Conservation (phyloP, 2,888 invertebrate species). For the Tachina grossa region DNA sequence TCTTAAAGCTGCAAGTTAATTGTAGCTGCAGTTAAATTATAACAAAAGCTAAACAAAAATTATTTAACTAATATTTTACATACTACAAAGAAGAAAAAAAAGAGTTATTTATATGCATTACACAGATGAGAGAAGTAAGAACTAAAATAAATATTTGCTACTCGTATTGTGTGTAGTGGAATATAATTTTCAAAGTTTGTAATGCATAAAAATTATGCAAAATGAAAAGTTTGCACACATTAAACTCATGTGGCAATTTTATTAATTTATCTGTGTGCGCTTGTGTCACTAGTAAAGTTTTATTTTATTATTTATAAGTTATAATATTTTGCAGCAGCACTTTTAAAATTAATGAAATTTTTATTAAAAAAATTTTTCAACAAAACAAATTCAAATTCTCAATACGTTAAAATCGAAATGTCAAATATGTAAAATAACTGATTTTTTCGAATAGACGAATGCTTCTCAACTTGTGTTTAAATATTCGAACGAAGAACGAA, state of each 20-base stretch:
- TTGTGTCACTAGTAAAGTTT: neutral
- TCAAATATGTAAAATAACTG: too few relatives aligned
- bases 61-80: slow-evolving; percentile 28
- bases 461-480: too few relatives aligned
- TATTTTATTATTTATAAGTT: neutral
- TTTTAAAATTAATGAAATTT: neutral
- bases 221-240: slow-evolving; percentile 18
- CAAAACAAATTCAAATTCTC: too few relatives aligned
- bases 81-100: neutral
- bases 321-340: neutral
- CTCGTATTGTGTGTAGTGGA: neutral
- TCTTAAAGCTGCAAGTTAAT: slow-evolving; percentile 15
- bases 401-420: too few relatives aligned
- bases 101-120: neutral
- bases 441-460: too few relatives aligned
- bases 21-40: slow-evolving; percentile 11
- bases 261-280: slow-evolving; percentile 6
- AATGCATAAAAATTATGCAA: slow-evolving; percentile 3
- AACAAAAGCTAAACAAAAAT: slow-evolving; percentile 13
- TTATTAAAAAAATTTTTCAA: neutral
- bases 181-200: slow-evolving; percentile 31
- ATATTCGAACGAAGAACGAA: too few relatives aligned
- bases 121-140: neutral
- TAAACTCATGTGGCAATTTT: slow-evolving; percentile 34
- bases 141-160: slow-evolving; percentile 12